Conservation (phyloP, 2,113 vertebrate species). For the Osmerus eperlanus region DNA sequence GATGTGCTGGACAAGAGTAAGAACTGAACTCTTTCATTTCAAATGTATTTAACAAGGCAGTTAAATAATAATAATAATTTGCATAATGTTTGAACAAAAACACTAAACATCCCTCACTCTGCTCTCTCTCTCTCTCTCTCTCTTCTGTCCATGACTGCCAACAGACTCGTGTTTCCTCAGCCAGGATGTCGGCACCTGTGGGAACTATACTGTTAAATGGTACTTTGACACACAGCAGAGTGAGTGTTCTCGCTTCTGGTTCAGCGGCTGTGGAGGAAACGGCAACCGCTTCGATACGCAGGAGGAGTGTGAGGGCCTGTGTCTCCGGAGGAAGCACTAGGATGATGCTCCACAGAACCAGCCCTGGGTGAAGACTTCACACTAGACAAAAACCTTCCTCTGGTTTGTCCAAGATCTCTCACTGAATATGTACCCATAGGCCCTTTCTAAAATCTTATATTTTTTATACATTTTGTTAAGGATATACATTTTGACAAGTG, state of each 20-base stretch:
- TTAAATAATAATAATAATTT: no score
- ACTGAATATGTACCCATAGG: no score
- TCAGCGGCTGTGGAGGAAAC: conserved; percentile 79
- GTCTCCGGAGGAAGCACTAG: conserved; percentile 41
- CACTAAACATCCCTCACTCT: background rate
- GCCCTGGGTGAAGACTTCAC: background rate
- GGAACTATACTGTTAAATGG: conserved; percentile 75
- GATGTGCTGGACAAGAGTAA: conserved; percentile 42
- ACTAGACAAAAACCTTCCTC: background rate
- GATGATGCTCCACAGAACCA: background rate
- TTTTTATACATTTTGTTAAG: no score
- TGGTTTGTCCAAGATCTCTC: no score
- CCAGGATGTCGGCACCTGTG: conserved; percentile 68
- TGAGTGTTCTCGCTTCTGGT: conserved; percentile 78
- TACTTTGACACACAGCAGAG: conserved; percentile 65
- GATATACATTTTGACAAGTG: no score
- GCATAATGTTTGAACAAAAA: no score
- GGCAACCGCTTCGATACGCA: conserved; percentile 75
- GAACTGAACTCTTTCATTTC: background rate
- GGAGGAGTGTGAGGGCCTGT: conserved; percentile 68
- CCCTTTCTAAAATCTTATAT: no score
- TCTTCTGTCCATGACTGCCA: background rate
- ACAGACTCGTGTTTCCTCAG: conserved; percentile 67
- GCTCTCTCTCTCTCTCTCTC: background rate
- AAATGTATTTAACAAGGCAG: background rate